Base-by-base conservation (phyloP, 1,140 invertebrate genomes). In the Atta texana region DNA sequence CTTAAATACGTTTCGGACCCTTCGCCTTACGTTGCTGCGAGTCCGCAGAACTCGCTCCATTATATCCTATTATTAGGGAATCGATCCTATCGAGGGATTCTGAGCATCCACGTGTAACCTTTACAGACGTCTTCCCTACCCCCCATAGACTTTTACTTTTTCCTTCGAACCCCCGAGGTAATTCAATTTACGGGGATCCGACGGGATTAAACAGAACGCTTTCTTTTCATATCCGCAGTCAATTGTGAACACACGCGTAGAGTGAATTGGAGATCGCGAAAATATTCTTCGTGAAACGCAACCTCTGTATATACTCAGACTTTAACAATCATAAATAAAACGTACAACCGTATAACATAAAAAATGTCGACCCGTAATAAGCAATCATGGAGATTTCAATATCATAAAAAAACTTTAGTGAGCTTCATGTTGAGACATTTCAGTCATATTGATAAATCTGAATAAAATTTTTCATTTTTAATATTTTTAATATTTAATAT, bases 31-130 rank as follows among this genome's bases (percentile, higher is more conserved):
- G 18, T 80, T 68, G 85, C 75, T 72, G 71, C 75, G 49, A 69
- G 75, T 28, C 53, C 85, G 57, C 49, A 76, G 75, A 74, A 71
- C 51, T 81, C 80, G 82, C 75, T 90, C 82, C 66, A 90, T 90
- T 90, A 88, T 91, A 91, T 86, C 82, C 90, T 90, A 91, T 91
- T 87, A 91, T 91, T 88, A 91, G 49, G 44, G 72, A 63, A 90
- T 89, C 88, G 59, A 71, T 69, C 69, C 72, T 53, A 63, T 64
- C 63, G 66, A 28, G 68, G 59, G 72, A 89, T 53, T 84, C 88
- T 76, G 66, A 76, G 78, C 80, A 53, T 63, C 75, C 82, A 64
- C 49, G 66, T 68, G 63, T 74, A 61, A 64, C 77, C 34, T 31
- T 63, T 66, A 64, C 78, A 31, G 49, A 68, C 44, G 18, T 21